phyloP scores from a whole-genome alignment of 2,113 vertebrate species.

The Ifrita kowaldi region DNA sequence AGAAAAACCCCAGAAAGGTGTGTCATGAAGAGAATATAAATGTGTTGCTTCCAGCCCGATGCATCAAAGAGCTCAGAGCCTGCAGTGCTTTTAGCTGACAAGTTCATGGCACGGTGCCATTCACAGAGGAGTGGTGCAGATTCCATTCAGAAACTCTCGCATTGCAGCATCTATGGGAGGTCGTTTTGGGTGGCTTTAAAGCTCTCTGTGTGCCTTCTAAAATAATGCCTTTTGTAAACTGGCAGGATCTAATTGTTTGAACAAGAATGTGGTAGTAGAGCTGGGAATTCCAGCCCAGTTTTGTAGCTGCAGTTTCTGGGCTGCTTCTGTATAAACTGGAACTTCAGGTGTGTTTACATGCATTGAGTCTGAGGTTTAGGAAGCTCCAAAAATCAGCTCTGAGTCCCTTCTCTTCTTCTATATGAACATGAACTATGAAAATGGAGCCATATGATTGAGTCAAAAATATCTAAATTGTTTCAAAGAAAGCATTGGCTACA shows the following conservation, averaged over 20 bases:
- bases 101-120: not conserved
- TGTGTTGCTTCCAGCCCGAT: not conserved
- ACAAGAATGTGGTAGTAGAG: not conserved
- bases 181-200: not conserved
- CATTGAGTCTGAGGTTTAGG: accelerated
- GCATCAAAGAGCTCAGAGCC: not conserved
- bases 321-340: not conserved
- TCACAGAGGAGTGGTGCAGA: not conserved
- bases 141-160: not conserved
- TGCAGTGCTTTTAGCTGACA: not conserved
- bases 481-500: not conserved
- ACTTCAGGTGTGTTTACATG: not conserved
- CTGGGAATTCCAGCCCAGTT: not conserved
- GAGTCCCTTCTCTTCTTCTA: not conserved
- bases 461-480: not conserved
- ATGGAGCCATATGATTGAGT: not conserved
- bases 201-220: not conserved
- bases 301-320: not conserved
- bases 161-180: not conserved
- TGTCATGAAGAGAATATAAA: not conserved
- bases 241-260: not conserved
- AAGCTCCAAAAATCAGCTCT: not conserved
- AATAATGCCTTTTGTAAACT: not conserved
- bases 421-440: not conserved
- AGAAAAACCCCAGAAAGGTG: not conserved